Conservation (phyloP, 2,797 vertebrate species). For the Euphonia xanthogaster region DNA sequence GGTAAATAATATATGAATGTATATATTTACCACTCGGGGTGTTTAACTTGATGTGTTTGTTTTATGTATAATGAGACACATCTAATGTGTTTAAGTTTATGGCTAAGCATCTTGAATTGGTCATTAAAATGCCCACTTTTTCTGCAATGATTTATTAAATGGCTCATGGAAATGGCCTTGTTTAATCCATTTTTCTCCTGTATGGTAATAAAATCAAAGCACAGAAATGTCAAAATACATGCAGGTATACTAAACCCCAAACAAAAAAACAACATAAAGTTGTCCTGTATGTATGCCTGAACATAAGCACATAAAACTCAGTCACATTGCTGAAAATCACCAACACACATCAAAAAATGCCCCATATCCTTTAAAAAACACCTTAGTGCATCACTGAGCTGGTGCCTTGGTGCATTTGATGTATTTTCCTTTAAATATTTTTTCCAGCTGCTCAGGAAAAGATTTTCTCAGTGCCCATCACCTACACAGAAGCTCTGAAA, state of each 20-base stretch:
- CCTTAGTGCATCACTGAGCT: accelerated
- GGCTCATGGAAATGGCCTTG: background rate
- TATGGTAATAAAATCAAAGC: background rate
- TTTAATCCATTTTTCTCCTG: background rate
- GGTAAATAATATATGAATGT: slow-evolving; percentile 28
- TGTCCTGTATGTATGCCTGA: background rate
- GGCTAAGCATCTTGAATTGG: background rate
- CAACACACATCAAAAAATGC: background rate
- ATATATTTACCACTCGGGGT: background rate
- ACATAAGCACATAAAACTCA: background rate
- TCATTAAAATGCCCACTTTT: slow-evolving; percentile 7
- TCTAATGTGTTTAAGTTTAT: slow-evolving; percentile 1
- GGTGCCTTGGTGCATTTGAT: background rate
- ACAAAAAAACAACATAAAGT: background rate
- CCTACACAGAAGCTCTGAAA: background rate
- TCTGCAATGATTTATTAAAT: background rate
- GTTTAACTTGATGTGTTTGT: background rate
- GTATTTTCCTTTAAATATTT: background rate
- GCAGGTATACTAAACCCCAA: background rate
- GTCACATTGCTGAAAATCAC: background rate
- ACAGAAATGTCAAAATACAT: background rate
- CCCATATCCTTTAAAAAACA: background rate
- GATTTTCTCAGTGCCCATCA: background rate
- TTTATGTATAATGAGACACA: slow-evolving; percentile 7
- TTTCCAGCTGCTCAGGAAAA: background rate